Base-by-base conservation (phyloP, 92 coral and sea anemone species). In the Plumapathes pennacea region DNA sequence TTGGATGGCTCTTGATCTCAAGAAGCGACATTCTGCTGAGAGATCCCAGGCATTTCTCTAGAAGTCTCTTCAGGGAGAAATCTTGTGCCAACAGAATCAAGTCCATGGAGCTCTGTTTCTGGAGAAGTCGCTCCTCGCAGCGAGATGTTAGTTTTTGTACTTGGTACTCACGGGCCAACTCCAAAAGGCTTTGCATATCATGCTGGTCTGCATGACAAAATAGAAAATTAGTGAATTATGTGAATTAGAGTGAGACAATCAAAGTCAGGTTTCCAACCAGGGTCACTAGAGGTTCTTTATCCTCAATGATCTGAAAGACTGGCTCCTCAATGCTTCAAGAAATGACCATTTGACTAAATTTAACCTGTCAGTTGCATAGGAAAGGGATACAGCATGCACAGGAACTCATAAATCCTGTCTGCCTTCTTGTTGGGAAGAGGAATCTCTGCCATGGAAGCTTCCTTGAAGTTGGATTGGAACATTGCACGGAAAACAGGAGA, bases 101-200 rank as follows among this genome's bases (percentile, higher is more conserved):
- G 17, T 84, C 90, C 4, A 84, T 67, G 3, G 90, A 77, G 50
- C 90, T 84, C 27, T 84, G 90, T 48, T 79, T 71, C 58, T 84
- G 90, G 1, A 84, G 68, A 10, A 84, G 50, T 12, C 85, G 85
- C 29, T 84, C 85, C 32, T 84, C 90, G 23, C 90, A 84, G 41
- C 80, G 78, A 24, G 56, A 21, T 2, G 80, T 78, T 38, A 84
- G 41, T 31, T 84, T 78, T 32, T 23, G 69, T 1, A 84, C 69
- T 69, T 84, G 90, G 64, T 84, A 84, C 45, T 84, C 90, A 50
- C 90, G 85, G 32, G 90, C 69, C 30, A 84, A 57, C 66, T 84
- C 77, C 1, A 84, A 81, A 7, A 84, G 65, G 54, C 85, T 84
- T 21, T 61, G 65, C 11, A 84, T 57, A 49, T 84, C 86, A 52